Evolutionary conservation across 2,888 invertebrate species (phyloP).

Genomic region (Tromatobia lineatoria): DNA sequence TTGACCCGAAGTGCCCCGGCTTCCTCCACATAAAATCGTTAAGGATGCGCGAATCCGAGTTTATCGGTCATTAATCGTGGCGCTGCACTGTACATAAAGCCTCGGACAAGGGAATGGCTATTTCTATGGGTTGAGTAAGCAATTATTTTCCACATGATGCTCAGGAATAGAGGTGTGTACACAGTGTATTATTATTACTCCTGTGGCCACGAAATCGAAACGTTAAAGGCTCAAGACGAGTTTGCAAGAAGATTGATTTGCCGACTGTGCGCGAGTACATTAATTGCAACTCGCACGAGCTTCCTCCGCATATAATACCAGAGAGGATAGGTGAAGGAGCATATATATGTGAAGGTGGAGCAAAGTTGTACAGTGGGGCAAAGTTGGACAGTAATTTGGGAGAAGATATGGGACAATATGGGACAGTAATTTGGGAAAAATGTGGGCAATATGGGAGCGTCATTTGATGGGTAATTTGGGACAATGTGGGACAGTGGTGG

Average conservation of each 20-base stretch:
- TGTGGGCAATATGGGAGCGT: too few species aligned
- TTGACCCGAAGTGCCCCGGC: background rate
- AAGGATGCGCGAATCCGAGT: conserved; percentile 66
- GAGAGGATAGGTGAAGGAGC: conserved; percentile 10
- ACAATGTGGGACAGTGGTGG: too few species aligned
- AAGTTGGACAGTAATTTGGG: too few species aligned
- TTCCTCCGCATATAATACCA: conserved; percentile 34
- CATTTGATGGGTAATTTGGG: too few species aligned
- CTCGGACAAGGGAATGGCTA: conserved; percentile 77
- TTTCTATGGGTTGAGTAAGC: conserved; percentile 69
- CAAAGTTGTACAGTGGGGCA: too few species aligned
- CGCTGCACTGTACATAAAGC: conserved; percentile 76
- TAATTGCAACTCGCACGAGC: conserved; percentile 51
- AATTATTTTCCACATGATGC: conserved; percentile 50
- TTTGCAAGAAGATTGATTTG: conserved; percentile 60
- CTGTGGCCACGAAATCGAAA: conserved; percentile 63
- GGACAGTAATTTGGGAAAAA: too few species aligned
- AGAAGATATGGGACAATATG: too few species aligned
- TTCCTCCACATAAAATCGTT: conserved; percentile 3
- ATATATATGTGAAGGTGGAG: background rate
- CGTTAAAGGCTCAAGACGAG: conserved; percentile 6
- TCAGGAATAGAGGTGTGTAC: conserved; percentile 33
- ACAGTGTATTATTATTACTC: conserved; percentile 52
- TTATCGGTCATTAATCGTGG: conserved; percentile 81
- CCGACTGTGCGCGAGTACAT: conserved; percentile 57